These are phyloP conservation scores for Chelidonichthys spinosus DNA, from an alignment of 2,797 vertebrate species.

Conservation along the genomic window DNA sequence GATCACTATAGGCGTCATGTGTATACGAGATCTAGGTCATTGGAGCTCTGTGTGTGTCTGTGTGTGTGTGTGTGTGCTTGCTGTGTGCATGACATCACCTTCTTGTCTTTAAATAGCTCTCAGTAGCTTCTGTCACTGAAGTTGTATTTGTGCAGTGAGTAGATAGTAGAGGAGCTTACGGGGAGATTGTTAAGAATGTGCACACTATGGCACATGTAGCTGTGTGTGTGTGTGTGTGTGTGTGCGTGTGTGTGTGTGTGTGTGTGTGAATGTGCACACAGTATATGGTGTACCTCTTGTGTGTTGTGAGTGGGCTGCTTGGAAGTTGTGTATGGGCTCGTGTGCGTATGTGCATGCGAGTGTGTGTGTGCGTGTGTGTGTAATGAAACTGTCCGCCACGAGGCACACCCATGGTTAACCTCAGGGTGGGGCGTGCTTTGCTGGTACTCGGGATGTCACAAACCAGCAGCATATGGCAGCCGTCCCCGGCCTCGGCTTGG, in stretches of 20 bases:
- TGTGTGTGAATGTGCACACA: neutral
- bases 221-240: constrained; percentile 15
- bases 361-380: constrained; percentile 30
- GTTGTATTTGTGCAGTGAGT: constrained; percentile 51
- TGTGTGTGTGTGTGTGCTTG: constrained; percentile 22
- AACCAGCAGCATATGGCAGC: constrained; percentile 75
- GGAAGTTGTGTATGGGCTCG: constrained; percentile 2
- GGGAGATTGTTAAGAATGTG: constrained; percentile 20
- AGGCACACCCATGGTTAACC: constrained; percentile 83
- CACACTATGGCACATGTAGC: neutral
- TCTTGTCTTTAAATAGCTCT: constrained; percentile 74
- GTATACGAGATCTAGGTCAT: constrained; percentile 78
- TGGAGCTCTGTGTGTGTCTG: constrained; percentile 45
- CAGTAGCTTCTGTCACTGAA: constrained; percentile 67
- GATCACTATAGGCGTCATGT: constrained; percentile 63
- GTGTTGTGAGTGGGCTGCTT: constrained; percentile 20
- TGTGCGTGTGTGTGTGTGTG: neutral
- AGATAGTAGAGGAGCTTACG: constrained; percentile 42
- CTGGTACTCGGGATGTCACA: constrained; percentile 73
- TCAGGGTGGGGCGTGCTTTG: constrained; percentile 72
- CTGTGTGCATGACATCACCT: constrained; percentile 72
- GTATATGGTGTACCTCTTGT: constrained; percentile 16
- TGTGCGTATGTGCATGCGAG: constrained; percentile 24
- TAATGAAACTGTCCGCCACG: constrained; percentile 57
- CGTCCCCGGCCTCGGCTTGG: constrained; percentile 38